Evolutionary conservation across 2,797 vertebrate species (phyloP).

Genomic region (Cygnus olor): DNA sequence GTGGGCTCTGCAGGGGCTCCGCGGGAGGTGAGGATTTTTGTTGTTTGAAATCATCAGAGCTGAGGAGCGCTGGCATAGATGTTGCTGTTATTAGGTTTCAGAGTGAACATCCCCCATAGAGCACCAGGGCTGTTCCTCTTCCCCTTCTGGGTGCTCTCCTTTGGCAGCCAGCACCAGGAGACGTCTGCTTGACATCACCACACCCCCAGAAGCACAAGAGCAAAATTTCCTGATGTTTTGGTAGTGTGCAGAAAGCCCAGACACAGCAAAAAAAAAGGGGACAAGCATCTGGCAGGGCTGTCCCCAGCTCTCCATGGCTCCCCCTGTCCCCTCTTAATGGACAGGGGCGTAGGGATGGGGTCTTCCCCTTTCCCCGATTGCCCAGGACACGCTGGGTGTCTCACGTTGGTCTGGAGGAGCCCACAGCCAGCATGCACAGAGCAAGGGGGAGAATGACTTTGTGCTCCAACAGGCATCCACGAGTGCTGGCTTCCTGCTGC

Average conservation of each 20-base stretch:
- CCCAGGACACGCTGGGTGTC: neutral
- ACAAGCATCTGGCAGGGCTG: neutral
- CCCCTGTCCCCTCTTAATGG: neutral
- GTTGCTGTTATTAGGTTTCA: neutral
- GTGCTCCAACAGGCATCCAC: too few species aligned
- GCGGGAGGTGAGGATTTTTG: accelerated
- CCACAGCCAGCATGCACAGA: neutral
- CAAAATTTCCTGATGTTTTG: neutral
- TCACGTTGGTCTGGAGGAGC: neutral
- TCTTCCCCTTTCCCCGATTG: neutral
- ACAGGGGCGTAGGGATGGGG: accelerated
- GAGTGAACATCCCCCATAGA: neutral
- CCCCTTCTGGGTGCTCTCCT: accelerated
- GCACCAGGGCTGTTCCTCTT: neutral
- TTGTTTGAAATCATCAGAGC: neutral
- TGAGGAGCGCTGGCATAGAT: neutral
- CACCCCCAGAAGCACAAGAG: neutral
- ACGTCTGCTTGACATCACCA: neutral
- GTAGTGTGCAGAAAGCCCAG: neutral
- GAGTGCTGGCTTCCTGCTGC: neutral
- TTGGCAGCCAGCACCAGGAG: accelerated
- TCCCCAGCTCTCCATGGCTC: neutral
- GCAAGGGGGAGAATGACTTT: neutral
- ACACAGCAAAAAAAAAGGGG: neutral
- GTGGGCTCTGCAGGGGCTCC: neutral